Conservation (phyloP, 2,113 vertebrate species). For the Phasianus colchicus region DNA sequence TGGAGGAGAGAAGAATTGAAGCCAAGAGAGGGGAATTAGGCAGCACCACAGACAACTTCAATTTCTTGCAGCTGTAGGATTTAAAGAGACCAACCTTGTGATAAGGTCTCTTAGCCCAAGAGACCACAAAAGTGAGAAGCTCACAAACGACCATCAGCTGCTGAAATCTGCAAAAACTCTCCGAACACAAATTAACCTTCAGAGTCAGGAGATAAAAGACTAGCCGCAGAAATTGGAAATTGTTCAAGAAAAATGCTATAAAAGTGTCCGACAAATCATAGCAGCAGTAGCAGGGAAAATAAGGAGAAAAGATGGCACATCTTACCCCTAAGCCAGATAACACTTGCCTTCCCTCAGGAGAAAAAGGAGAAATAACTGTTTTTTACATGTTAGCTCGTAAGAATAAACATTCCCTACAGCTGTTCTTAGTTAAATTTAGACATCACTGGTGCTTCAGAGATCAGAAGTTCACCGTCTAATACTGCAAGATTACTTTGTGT, state of each 20-base stretch:
- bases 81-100: slow-evolving; percentile 21
- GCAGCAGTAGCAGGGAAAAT: slow-evolving; percentile 43
- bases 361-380: not conserved
- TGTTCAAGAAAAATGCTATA: not conserved
- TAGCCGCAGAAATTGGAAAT: slow-evolving; percentile 27
- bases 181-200: slow-evolving; percentile 65
- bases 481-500: not conserved
- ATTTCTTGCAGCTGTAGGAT: slow-evolving; percentile 16
- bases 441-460: not conserved
- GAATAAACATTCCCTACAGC: not conserved
- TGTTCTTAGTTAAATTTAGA: slow-evolving; percentile 23
- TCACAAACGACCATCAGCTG: slow-evolving; percentile 48
- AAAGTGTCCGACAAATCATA: slow-evolving; percentile 38
- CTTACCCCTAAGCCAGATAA: slow-evolving; percentile 18
- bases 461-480: not conserved
- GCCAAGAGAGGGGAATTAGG: not conserved
- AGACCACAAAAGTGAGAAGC: slow-evolving; percentile 39
- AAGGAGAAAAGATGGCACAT: slow-evolving; percentile 2
- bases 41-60: slow-evolving; percentile 16
- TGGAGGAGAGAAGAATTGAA: not conserved
- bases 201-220: slow-evolving; percentile 63
- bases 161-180: slow-evolving; percentile 53
- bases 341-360: not conserved
- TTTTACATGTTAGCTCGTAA: not conserved
- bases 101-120: slow-evolving; percentile 42